Conservation (phyloP, 2,113 vertebrate species). For the Ammodytes dubius region DNA sequence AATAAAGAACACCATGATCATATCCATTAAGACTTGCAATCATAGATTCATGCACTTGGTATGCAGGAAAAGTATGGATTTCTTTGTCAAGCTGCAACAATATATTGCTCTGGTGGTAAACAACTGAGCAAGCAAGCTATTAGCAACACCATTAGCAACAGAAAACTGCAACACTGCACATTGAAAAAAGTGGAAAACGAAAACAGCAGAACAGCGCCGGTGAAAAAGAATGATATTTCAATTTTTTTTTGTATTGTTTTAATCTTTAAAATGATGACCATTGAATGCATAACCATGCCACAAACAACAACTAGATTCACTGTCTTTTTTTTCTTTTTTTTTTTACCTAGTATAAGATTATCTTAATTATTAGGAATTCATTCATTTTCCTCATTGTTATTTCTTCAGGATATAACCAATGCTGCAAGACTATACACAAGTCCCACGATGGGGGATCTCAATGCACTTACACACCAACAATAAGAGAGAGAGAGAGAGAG, state of each 20-base stretch:
- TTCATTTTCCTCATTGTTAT: conserved; percentile 74
- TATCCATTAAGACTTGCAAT: conserved; percentile 70
- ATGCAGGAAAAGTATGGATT: conserved; percentile 44
- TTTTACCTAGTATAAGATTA: conserved; percentile 91
- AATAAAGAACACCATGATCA: conserved; percentile 88
- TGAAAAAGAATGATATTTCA: conserved; percentile 77
- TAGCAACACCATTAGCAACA: conserved; percentile 80
- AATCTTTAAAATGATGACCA: conserved; percentile 92
- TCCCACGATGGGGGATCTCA: conserved; percentile 88
- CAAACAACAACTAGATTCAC: conserved; percentile 93
- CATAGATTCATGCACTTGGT: conserved; percentile 70
- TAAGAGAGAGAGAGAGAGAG: conserved; percentile 83
- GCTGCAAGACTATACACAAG: conserved; percentile 93
- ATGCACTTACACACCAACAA: conserved; percentile 94
- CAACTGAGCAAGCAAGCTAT: conserved; percentile 92
- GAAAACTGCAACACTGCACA: conserved; percentile 92
- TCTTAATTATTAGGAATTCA: conserved; percentile 73
- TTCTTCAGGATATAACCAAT: conserved; percentile 89
- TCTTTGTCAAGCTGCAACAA: conserved; percentile 62
- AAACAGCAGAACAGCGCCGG: conserved; percentile 89
- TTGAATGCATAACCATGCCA: conserved; percentile 99
- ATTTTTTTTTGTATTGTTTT: conserved; percentile 70
- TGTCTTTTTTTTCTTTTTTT: conserved; percentile 73
- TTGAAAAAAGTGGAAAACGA: conserved; percentile 86
- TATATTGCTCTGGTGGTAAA: conserved; percentile 86